Base-by-base conservation (phyloP, 2,113 vertebrate genomes). In the Xiphophorus maculatus region DNA sequence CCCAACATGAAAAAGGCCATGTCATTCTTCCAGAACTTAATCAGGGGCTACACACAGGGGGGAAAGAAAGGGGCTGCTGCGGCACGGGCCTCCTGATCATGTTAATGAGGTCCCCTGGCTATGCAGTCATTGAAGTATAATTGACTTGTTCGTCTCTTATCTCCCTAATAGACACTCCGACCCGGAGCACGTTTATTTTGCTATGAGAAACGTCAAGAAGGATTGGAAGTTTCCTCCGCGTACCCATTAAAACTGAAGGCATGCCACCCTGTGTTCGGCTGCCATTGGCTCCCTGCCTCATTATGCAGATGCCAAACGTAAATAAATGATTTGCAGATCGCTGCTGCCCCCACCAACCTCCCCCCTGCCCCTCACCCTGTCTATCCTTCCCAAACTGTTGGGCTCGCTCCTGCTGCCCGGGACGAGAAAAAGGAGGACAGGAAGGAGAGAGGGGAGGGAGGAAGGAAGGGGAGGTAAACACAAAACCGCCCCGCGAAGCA, bases 91-190 rank as follows among this genome's bases (percentile, higher is more conserved):
- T 94, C 94, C 95, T 97, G 96, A 97, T 97, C 97, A 96, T 96
- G 96, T 96, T 98, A 98, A 98, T 97, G 97, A 99, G 96, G 96
- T 97, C 97, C 96, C 94, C 96, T 97, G 97, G 97, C 98, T 95
- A 96, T 97, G 96, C 95, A 97, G 96, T 96, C 97, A 97, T 96
- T 96, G 96, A 96, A 96, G 95, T 96, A 97, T 98, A 98, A 98
- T 98, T 99, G 97, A 98, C 96, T 98, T 94, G 96, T 95, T 97
- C 96, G 93, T 94, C 95, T 97, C 95, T 97, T 96, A 97, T 98
- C 97, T 97, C 95, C 96, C 96, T 99, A 98, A 99, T 98, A 96
- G 97, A 97, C 96, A 96, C 95, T 97, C 94, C 95, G 96, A 96
- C 95, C 94, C 95, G 96, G 95, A 95, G 95, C 93, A 95, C 93